phyloP scores from a whole-genome alignment of 2,113 vertebrate genomes.

The Okapia johnstoni region DNA sequence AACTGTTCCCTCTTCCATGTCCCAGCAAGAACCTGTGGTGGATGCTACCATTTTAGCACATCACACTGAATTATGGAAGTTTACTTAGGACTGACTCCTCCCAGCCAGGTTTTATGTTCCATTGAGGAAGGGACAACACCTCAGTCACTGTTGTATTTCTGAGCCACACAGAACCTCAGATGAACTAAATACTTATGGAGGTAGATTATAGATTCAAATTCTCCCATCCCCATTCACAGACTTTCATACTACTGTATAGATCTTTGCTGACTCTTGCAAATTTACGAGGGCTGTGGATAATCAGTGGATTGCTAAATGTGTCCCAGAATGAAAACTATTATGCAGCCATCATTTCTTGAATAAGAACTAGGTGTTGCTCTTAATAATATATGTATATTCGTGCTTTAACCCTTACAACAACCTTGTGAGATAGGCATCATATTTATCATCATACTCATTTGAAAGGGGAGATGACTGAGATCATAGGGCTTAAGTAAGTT shows the following conservation, averaged over 20 bases:
- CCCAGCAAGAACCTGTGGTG: background rate
- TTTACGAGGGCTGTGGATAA: background rate
- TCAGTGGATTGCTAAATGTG: background rate
- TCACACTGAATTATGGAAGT: background rate
- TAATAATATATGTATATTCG: background rate
- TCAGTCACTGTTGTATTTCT: background rate
- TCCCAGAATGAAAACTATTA: background rate
- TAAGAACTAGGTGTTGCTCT: background rate
- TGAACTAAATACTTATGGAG: background rate
- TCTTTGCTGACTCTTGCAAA: background rate
- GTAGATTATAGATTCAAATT: background rate
- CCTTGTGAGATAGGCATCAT: background rate
- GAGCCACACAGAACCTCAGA: background rate
- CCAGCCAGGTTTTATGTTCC: background rate
- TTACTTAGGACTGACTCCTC: background rate
- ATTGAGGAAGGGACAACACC: background rate
- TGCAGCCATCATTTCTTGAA: background rate
- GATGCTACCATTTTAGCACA: background rate
- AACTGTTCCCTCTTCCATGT: background rate
- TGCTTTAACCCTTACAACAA: background rate
- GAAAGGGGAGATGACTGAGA: background rate
- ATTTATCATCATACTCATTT: background rate
- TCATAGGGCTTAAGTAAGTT: background rate
- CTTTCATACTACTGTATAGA: background rate
- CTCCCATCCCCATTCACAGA: background rate